Percentiles rank a stretch among this genome's conserved stretches.
Conservation (phyloP, 2,888 invertebrate species). For the Sinhomidia bicolor region DNA sequence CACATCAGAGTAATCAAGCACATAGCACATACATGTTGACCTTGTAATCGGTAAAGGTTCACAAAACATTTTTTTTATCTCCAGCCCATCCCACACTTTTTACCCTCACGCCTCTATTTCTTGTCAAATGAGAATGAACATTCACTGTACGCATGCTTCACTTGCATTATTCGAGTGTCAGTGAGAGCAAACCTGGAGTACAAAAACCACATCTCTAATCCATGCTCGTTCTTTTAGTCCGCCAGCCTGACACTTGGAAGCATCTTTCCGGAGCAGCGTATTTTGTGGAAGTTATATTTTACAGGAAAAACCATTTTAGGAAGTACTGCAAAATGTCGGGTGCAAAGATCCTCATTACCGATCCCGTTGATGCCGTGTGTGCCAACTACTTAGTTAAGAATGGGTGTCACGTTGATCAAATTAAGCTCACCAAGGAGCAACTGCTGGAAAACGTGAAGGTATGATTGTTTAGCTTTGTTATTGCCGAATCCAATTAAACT, state of each 20-base stretch:
- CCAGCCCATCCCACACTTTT: constrained; percentile 66
- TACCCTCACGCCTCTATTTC: constrained; percentile 44
- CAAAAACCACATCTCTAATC: constrained; percentile 47
- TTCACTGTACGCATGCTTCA: constrained; percentile 47
- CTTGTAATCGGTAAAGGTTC: constrained; percentile 56
- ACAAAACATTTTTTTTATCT: constrained; percentile 52
- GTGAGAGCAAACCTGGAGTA: constrained; percentile 10
- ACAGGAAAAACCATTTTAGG: not conserved
- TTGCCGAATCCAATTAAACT: not conserved
- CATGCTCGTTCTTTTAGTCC: constrained; percentile 59
- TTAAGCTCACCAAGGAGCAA: constrained; percentile 90
- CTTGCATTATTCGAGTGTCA: constrained; percentile 32
- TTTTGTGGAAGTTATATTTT: not conserved
- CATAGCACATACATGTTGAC: constrained; percentile 66
- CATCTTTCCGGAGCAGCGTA: not conserved
- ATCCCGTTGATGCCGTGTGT: constrained; percentile 94
- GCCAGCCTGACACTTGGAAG: constrained; percentile 56
- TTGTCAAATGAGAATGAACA: constrained; percentile 61
- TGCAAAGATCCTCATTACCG: constrained; percentile 89
- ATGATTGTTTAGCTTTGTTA: constrained; percentile 81
- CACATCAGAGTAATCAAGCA: too few species aligned
- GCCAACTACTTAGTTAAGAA: constrained; percentile 89
- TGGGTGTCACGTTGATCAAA: constrained; percentile 90
- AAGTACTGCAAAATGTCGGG: constrained; percentile 71
- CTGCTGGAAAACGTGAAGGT: constrained; percentile 92